phyloP scores from a whole-genome alignment of 2,113 vertebrate species.

The Bubo bubo region DNA sequence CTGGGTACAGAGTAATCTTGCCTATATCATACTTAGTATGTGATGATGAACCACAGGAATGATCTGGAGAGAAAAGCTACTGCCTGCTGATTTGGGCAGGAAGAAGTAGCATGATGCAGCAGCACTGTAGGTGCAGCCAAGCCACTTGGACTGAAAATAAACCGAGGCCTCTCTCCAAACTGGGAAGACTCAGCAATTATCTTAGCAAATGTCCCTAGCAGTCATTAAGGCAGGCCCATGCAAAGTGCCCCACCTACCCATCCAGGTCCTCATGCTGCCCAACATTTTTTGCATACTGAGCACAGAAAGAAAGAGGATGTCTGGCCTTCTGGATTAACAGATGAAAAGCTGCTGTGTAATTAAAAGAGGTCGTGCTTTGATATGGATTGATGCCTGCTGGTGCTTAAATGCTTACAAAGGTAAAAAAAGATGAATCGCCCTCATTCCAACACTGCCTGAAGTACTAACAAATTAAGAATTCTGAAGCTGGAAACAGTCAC shows the following conservation, averaged over 20 bases:
- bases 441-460: background rate
- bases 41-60: background rate
- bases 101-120: background rate
- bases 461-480: background rate
- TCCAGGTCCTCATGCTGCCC: background rate
- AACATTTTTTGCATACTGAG: background rate
- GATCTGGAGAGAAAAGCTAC: background rate
- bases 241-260: background rate
- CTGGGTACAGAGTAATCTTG: background rate
- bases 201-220: background rate
- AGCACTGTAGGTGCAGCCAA: background rate
- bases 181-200: background rate
- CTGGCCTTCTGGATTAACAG: background rate
- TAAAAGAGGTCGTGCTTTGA: background rate
- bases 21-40: fast-evolving
- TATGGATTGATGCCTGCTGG: background rate
- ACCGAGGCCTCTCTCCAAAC: background rate
- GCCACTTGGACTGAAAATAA: background rate
- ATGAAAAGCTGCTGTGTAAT: background rate
- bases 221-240: background rate
- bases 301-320: background rate
- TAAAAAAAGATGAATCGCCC: background rate
- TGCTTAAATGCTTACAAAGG: background rate
- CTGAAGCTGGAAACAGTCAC: background rate
- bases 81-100: background rate